phyloP scores from a whole-genome alignment of 1,140 invertebrate genomes.

The Glossosoma conforme region DNA sequence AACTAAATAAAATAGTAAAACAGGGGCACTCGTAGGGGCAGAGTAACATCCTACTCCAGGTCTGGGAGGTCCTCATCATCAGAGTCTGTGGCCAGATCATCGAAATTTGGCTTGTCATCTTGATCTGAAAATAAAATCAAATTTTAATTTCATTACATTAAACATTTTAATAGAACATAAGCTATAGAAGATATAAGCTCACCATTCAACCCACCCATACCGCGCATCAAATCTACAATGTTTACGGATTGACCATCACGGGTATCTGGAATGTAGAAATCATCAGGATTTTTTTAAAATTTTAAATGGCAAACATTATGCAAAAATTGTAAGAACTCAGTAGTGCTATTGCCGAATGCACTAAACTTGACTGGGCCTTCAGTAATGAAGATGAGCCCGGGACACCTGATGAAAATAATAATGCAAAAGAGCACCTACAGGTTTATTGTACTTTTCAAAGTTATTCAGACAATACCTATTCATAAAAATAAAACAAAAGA shows the following conservation, averaged over 20 bases:
- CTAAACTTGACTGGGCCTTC: not conserved
- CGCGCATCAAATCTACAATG: slow-evolving; percentile 15
- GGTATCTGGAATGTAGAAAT: not conserved
- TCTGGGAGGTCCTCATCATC: slow-evolving; percentile 12
- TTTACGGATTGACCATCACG: not conserved
- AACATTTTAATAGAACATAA: not conserved
- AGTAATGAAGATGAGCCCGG: not conserved
- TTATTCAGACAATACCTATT: too few species aligned
- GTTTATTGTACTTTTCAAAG: too few species aligned
- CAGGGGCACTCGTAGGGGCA: too few species aligned
- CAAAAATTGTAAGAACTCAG: not conserved
- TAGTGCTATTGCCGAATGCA: not conserved
- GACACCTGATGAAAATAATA: too few species aligned
- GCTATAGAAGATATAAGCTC: not conserved
- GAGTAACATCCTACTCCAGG: slow-evolving; percentile 13
- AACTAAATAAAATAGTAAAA: too few species aligned
- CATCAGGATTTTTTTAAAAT: not conserved
- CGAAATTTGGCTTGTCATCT: slow-evolving; percentile 5
- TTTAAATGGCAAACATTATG: not conserved
- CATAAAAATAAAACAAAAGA: too few species aligned
- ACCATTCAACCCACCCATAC: slow-evolving; percentile 15
- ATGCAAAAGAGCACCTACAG: too few species aligned
- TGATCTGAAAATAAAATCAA: slow-evolving; percentile 6
- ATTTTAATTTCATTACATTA: not conserved
- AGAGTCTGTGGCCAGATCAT: slow-evolving; percentile 5